Conservation (phyloP, 2,113 vertebrate species). For the Crocuta crocuta region DNA sequence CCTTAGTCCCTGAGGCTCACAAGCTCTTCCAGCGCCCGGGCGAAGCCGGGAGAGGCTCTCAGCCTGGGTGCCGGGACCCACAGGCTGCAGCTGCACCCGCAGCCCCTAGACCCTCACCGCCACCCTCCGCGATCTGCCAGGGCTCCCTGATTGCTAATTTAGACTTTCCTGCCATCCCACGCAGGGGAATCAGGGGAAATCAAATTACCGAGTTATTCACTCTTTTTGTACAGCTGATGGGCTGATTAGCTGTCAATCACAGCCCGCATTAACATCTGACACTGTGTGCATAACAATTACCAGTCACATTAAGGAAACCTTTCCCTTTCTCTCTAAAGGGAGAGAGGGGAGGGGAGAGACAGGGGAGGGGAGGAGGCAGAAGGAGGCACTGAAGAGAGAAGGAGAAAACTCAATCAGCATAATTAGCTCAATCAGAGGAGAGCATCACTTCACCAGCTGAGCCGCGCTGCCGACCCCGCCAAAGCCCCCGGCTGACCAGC, state of each 20-base stretch:
- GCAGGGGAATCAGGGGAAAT: conserved; percentile 87
- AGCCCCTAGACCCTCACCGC: neutral
- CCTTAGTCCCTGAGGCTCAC: neutral
- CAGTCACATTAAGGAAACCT: conserved; percentile 91
- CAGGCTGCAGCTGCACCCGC: neutral
- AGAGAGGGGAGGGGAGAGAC: conserved; percentile 79
- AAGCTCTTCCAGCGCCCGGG: neutral
- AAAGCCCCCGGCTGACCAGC: conserved; percentile 72
- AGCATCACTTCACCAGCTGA: conserved; percentile 87
- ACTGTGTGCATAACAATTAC: conserved; percentile 95
- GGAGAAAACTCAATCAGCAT: conserved; percentile 92
- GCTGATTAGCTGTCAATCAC: conserved; percentile 95
- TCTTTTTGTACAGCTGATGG: conserved; percentile 92
- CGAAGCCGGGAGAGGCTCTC: neutral
- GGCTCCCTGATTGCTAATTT: conserved; percentile 89
- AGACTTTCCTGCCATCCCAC: conserved; percentile 88
- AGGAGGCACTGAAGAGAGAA: conserved; percentile 73
- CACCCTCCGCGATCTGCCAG: conserved; percentile 73
- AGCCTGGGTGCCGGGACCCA: fast-evolving
- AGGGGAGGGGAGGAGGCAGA: conserved; percentile 61
- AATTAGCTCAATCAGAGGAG: conserved; percentile 94
- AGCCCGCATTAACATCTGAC: conserved; percentile 92
- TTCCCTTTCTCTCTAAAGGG: conserved; percentile 85
- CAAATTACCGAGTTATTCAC: conserved; percentile 92
- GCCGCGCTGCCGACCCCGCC: conserved; percentile 47